Percentiles rank a stretch among this genome's conserved stretches.
Evolutionary conservation across 1,140 invertebrate species (phyloP).

Genomic region (Musca domestica): DNA sequence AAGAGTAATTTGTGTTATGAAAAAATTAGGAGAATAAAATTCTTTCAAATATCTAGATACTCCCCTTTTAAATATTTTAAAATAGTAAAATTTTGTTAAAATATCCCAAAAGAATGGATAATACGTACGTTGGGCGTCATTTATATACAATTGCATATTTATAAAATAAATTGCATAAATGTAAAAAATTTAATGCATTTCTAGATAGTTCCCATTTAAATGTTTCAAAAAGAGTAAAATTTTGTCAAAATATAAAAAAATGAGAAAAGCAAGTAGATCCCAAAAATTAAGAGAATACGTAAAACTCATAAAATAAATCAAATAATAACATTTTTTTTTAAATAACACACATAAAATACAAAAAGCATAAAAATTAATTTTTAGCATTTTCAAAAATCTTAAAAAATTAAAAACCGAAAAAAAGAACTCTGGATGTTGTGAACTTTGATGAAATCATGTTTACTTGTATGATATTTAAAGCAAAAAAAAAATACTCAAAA

Average conservation of each 20-base stretch:
- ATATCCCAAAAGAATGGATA: no score
- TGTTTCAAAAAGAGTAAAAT: neutral
- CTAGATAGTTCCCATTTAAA: neutral
- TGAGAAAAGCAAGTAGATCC: neutral
- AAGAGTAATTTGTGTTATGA: no score
- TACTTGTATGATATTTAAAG: constrained; percentile 27
- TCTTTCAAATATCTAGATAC: no score
- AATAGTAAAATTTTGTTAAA: no score
- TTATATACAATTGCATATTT: no score
- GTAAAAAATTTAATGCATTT: neutral
- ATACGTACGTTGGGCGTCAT: no score
- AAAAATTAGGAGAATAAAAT: no score
- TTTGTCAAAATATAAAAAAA: constrained; percentile 2
- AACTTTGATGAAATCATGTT: constrained; percentile 54
- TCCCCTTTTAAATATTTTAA: no score
- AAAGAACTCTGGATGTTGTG: constrained; percentile 55
- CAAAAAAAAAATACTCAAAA: constrained; percentile 34
- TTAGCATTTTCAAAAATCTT: neutral
- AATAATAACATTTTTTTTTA: neutral
- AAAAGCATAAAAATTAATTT: constrained; percentile 47
- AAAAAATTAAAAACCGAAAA: constrained; percentile 32
- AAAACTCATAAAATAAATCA: neutral
- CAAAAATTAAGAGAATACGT: constrained; percentile 3
- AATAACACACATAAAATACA: constrained; percentile 31
- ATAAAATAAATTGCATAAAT: neutral